phyloP scores from a whole-genome alignment of 2,797 vertebrate genomes.

The Aldrovandia affinis region DNA sequence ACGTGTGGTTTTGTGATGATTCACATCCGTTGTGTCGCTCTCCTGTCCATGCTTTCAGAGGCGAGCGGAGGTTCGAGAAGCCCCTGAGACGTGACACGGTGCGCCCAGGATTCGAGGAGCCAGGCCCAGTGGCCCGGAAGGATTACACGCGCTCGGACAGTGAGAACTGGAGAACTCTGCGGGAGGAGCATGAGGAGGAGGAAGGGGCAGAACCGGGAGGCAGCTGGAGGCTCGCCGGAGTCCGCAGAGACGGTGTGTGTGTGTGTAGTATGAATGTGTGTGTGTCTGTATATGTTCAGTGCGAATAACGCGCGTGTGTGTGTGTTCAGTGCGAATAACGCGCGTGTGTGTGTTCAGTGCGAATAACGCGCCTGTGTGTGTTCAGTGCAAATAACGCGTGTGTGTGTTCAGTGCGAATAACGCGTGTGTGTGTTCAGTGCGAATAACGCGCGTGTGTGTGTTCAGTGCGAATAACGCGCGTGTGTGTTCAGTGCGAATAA shows the following conservation, averaged over 20 bases:
- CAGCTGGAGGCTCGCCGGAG: conserved; percentile 78
- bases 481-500: too few relatives aligned
- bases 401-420: too few relatives aligned
- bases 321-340: too few relatives aligned
- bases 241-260: conserved; percentile 76
- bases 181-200: conserved; percentile 86
- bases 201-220: conserved; percentile 70
- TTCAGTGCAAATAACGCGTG: too few relatives aligned
- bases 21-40: conserved; percentile 21
- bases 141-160: conserved; percentile 92
- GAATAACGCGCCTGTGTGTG: too few relatives aligned
- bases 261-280: neutral
- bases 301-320: too few relatives aligned
- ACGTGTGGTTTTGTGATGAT: too few relatives aligned
- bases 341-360: too few relatives aligned
- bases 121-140: conserved; percentile 71
- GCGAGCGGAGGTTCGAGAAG: conserved; percentile 90
- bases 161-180: conserved; percentile 90
- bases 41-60: conserved; percentile 61
- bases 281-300: too few relatives aligned
- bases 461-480: too few relatives aligned
- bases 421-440: conserved; percentile 44
- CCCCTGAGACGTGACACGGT: conserved; percentile 82
- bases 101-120: conserved; percentile 84
- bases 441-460: conserved; percentile 51